Evolutionary conservation across 53 echinoderm and acorn worm genomes (phyloP), one percentile per base, ranked within the genome.

Genomic region (Astropecten irregularis): DNA sequence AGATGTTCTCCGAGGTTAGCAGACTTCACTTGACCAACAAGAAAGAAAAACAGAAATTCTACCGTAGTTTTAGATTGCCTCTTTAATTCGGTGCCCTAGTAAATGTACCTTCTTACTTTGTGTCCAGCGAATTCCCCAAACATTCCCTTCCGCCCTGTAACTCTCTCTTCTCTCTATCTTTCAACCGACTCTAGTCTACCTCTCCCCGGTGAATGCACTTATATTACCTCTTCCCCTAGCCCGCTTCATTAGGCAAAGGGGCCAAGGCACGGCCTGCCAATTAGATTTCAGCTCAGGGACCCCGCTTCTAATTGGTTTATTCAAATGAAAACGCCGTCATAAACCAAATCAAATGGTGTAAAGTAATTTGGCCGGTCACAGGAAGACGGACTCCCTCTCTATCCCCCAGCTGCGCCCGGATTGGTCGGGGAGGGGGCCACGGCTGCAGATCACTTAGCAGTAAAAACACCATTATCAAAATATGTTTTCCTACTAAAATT

Each of bases 261-360:
- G 79, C 79, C 79, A 79, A 46, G 79, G 61, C 79, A 40, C 61
- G 46, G 79, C 62, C 79, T 62, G 79, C 79, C 79, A 62, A 79
- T 79, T 79, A 59, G 79, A 79, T 79, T 79, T 79, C 62, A 79
- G 79, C 79, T 25, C 79, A 79, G 79, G 79, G 79, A 79, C 79
- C 79, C 79, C 79, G 63, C 35, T 30, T 79, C 79, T 79, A 79
- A 79, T 79, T 79, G 79, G 79, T 79, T 79, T 79, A 79, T 79
- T 79, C 79, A 79, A 79, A 79, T 79, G 79, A 79, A 42, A 79
- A 59, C 60, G 62, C 79, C 79, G 79, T 79, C 79, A 79, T 79
- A 79, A 79, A 79, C 79, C 79, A 79, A 79, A 79, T 79, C 79
- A 79, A 62, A 79, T n/a, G 60, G 79, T 79, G 79, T 79, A 79